Percentiles rank a stretch among this genome's conserved stretches.
These are phyloP conservation scores for Pipistrellus nathusii DNA, from an alignment of 2,797 vertebrate species.

Conservation along the genomic window DNA sequence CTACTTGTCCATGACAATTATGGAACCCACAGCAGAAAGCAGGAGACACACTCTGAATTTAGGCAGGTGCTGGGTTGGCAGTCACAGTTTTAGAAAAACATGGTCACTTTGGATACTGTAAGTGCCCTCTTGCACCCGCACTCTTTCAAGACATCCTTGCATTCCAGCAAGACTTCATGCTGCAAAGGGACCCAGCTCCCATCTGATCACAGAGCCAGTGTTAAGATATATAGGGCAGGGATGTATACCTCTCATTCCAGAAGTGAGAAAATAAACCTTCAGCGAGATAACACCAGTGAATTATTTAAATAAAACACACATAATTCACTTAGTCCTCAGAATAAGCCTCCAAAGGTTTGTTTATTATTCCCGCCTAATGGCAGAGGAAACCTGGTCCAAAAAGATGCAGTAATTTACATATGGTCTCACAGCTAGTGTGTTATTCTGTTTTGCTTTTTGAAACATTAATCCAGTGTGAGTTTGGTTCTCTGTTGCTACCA, in stretches of 20 bases:
- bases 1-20: neutral
- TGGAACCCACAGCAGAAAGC: neutral
- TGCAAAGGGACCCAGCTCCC: neutral
- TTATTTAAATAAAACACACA: neutral
- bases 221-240: neutral
- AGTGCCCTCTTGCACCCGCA: neutral
- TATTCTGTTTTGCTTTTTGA: neutral
- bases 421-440: neutral
- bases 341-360: neutral
- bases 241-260: neutral
- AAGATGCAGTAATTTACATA: neutral
- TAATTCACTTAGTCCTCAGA: neutral
- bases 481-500: neutral
- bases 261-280: neutral
- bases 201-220: neutral
- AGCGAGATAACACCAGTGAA: neutral
- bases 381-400: neutral
- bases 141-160: neutral
- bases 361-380: neutral
- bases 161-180: neutral
- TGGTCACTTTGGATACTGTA: neutral
- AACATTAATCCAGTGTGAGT: neutral
- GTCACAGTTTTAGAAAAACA: neutral
- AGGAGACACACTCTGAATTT: neutral
- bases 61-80: neutral